These are phyloP conservation scores for Zeus faber DNA, from an alignment of 2,113 vertebrate genomes.

Conservation along the genomic window DNA sequence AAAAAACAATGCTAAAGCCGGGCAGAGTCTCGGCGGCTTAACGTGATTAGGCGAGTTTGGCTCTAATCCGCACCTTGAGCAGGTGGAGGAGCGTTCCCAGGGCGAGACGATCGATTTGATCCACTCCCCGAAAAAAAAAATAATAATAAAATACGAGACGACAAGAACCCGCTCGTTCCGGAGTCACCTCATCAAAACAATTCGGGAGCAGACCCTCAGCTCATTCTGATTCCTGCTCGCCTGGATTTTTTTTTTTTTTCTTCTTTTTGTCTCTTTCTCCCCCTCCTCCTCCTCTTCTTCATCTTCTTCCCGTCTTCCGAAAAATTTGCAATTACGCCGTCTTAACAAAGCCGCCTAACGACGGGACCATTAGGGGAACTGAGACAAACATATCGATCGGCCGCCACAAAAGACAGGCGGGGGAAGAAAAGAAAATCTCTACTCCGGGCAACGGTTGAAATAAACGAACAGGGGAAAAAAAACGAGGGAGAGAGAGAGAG, in stretches of 20 bases:
- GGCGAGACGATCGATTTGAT: conserved; percentile 60
- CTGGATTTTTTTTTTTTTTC: too few relatives aligned
- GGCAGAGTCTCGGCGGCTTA: conserved; percentile 67
- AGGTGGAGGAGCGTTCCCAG: conserved; percentile 58
- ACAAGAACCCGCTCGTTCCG: conserved; percentile 20
- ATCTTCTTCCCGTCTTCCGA: too few relatives aligned
- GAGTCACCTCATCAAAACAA: conserved; percentile 66
- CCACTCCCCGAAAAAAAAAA: conserved; percentile 33
- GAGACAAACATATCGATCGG: conserved; percentile 72
- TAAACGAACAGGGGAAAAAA: conserved; percentile 30
- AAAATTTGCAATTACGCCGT: conserved; percentile 70
- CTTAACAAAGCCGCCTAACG: conserved; percentile 58
- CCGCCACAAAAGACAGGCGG: conserved; percentile 46
- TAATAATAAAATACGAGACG: neutral
- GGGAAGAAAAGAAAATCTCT: conserved; percentile 45
- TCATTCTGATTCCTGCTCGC: conserved; percentile 47
- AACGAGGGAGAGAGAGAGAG: conserved; percentile 3
- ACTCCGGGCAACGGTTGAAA: conserved; percentile 11
- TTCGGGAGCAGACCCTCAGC: conserved; percentile 37
- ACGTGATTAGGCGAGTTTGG: conserved; percentile 69
- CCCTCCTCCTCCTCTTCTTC: too few relatives aligned
- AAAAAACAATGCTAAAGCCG: too few relatives aligned
- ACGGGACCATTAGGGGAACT: conserved; percentile 52
- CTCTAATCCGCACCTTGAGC: conserved; percentile 71
- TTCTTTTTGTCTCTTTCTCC: too few relatives aligned